These are phyloP conservation scores for Paraescarpia echinospica DNA, from an alignment of 1,140 invertebrate species.

Conservation along the genomic window DNA sequence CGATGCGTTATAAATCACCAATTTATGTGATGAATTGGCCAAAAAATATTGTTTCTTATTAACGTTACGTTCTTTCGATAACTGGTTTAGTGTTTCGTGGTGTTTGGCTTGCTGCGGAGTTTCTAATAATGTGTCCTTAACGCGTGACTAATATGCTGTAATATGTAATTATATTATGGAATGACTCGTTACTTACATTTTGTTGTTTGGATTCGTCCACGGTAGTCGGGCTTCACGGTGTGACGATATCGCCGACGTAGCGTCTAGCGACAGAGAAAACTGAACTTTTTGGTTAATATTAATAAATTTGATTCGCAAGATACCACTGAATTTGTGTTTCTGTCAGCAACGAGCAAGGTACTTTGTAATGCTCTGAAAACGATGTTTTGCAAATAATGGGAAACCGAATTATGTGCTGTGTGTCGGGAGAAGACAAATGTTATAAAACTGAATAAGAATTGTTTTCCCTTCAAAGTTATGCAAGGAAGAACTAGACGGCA, in stretches of 20 bases:
- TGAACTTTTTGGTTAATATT: not conserved
- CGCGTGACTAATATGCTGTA: not conserved
- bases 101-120: not conserved
- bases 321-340: not conserved
- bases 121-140: not conserved
- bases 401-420: too few species aligned
- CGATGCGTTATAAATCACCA: not conserved
- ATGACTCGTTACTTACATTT: not conserved
- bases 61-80: not conserved
- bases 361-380: not conserved
- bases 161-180: not conserved
- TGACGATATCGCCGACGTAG: not conserved
- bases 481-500: too few species aligned
- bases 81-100: not conserved
- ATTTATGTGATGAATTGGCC: not conserved
- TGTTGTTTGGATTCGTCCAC: not conserved
- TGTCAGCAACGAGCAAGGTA: not conserved
- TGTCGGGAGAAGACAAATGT: too few species aligned
- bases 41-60: not conserved
- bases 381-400: not conserved
- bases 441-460: too few species aligned
- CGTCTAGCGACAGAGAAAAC: not conserved
- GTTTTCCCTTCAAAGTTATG: too few species aligned
- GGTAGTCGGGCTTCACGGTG: not conserved
- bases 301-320: not conserved